phyloP scores from a whole-genome alignment of 2,113 vertebrate species.

The Willisornis vidua region DNA sequence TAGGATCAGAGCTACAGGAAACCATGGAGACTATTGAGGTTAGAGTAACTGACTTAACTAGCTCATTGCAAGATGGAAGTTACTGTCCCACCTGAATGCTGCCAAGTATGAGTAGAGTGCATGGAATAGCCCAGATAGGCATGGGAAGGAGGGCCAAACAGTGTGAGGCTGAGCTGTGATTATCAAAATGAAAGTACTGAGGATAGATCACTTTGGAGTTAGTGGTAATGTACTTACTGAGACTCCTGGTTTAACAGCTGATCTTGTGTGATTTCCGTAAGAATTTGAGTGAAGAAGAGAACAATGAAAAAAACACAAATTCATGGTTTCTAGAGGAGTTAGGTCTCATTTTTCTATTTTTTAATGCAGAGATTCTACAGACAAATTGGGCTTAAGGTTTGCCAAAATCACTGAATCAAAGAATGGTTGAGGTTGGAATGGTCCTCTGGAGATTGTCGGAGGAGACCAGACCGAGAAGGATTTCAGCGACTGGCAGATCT shows the following conservation, averaged over 20 bases:
- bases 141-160: background rate
- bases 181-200: background rate
- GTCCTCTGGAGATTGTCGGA: background rate
- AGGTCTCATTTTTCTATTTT: background rate
- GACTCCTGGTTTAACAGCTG: background rate
- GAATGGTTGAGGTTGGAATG: background rate
- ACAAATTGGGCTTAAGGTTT: background rate
- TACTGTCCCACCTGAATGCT: background rate
- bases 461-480: no score
- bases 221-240: background rate
- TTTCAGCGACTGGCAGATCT: no score
- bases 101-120: background rate
- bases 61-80: background rate
- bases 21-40: background rate
- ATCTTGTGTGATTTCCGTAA: background rate
- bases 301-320: background rate
- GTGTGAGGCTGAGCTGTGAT: background rate
- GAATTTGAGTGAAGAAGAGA: background rate
- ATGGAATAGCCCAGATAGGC: background rate
- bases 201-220: background rate
- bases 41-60: background rate
- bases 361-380: background rate
- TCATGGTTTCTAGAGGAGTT: background rate
- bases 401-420: background rate
- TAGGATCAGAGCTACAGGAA: background rate